Base-by-base conservation (phyloP, 2,888 invertebrate genomes). In the Xestia c-nigrum region DNA sequence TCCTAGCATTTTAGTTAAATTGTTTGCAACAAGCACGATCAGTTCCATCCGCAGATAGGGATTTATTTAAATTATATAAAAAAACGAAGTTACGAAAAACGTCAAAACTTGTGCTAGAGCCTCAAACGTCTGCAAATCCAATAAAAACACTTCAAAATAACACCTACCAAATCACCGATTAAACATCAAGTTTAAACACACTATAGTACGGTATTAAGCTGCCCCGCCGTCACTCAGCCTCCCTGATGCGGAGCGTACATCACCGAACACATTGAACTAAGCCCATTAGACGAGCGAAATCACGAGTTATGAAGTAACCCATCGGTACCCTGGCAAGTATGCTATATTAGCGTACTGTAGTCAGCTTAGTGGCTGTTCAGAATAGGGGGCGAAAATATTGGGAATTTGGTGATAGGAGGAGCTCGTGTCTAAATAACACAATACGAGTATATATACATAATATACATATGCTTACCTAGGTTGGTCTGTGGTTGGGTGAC, bases 221-320 rank as follows among this genome's bases (percentile, higher is more conserved):
- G 14, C 21, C 14, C 31, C 50, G 63, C 38, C 77, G 84, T 87
- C 87, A 79, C 68, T 87, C 85, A 76, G 14, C 24, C 69, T 59
- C 74, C 74, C 69, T 74, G 63, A 69, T 43, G 64, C 76, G 50
- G 66, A 81, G 85, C 80, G 76, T 88, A 87, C 71, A 81, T 88
- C 84, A 87, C 57, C 65, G 72, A 89, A 87, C 89, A 88, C 88
- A 91, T 90, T 90, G 90, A 93, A 93, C 92, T 92, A 91, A 89
- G 88, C 85, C 94, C 92, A 92, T 94, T 95, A 94, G 89, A 80
- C 85, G 88, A 89, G 89, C 91, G 90, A 94, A 94, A 95, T 95
- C 94, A 93, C 91, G 91, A 95, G 95, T 95, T 95, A 95, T 94
- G 94, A 92, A 93, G 91, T 91, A 90, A 89, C 92, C 94, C 92